Evolutionary conservation across 2,797 vertebrate genomes (phyloP).

Genomic region (Neosilurus hyrtlii): DNA sequence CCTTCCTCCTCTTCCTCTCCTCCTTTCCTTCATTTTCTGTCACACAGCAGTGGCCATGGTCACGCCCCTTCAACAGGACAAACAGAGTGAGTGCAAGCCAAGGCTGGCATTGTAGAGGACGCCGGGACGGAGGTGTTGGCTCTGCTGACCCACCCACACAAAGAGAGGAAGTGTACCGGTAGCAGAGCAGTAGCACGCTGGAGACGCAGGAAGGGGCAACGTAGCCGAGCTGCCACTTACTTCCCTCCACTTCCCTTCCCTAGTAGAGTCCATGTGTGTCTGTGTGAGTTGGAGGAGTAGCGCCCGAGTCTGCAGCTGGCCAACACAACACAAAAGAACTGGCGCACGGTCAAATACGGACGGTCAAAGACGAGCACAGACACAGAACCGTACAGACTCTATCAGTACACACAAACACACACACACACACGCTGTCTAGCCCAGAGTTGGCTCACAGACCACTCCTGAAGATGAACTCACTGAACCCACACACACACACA

Average conservation of each 20-base stretch:
- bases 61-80: conserved; percentile 54
- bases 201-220: conserved; percentile 73
- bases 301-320: conserved; percentile 61
- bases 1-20: background rate
- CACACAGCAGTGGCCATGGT: conserved; percentile 30
- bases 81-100: conserved; percentile 21
- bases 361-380: background rate
- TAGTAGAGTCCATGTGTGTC: conserved; percentile 69
- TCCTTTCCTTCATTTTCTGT: conserved; percentile 21
- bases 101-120: conserved; percentile 34
- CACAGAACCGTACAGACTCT: background rate
- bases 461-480: background rate
- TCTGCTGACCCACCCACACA: conserved; percentile 64
- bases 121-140: conserved; percentile 64
- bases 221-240: conserved; percentile 60
- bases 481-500: background rate
- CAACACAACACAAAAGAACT: conserved; percentile 60
- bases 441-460: background rate
- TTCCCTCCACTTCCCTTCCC: conserved; percentile 62
- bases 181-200: conserved; percentile 54
- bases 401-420: conserved; percentile 25
- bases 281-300: conserved; percentile 10
- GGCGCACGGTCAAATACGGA: conserved; percentile 55
- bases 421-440: conserved; percentile 30
- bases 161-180: conserved; percentile 72